These are phyloP conservation scores for Lycocerus yunnanus DNA, from an alignment of 2,888 invertebrate species.

Conservation along the genomic window DNA sequence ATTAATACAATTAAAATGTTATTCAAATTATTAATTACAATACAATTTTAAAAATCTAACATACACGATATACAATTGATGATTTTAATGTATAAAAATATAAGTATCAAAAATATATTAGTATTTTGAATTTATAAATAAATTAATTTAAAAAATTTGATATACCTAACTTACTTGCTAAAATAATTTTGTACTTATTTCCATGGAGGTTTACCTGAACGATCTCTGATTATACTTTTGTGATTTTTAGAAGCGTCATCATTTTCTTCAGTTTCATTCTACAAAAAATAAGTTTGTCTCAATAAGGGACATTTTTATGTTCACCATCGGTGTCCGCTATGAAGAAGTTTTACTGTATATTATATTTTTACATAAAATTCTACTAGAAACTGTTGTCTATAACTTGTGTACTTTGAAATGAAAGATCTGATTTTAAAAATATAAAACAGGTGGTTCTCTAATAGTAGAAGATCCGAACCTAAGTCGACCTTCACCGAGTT, in stretches of 20 bases:
- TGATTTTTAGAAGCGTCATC: conserved; percentile 5
- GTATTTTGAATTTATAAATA: background rate
- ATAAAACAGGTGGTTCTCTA: too few species aligned
- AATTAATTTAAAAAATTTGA: background rate
- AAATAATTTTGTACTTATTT: conserved; percentile 5
- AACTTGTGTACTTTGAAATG: too few species aligned
- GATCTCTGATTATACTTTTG: conserved; percentile 3
- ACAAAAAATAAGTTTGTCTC: background rate
- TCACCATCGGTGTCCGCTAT: too few species aligned
- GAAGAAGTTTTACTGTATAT: too few species aligned
- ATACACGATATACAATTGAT: background rate
- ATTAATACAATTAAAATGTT: background rate
- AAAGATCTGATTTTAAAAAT: too few species aligned
- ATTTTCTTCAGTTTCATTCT: conserved; percentile 9
- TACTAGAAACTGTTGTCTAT: too few species aligned
- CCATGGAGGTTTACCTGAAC: conserved; percentile 21
- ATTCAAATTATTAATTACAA: background rate
- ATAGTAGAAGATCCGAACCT: too few species aligned
- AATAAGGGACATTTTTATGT: too few species aligned
- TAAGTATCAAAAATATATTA: background rate
- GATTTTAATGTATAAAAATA: conserved; percentile 1
- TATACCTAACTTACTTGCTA: background rate
- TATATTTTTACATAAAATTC: too few species aligned
- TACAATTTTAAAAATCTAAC: background rate
- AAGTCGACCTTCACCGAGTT: too few species aligned